Conservation (phyloP, 2,113 vertebrate species). For the Seriola aureovittata region DNA sequence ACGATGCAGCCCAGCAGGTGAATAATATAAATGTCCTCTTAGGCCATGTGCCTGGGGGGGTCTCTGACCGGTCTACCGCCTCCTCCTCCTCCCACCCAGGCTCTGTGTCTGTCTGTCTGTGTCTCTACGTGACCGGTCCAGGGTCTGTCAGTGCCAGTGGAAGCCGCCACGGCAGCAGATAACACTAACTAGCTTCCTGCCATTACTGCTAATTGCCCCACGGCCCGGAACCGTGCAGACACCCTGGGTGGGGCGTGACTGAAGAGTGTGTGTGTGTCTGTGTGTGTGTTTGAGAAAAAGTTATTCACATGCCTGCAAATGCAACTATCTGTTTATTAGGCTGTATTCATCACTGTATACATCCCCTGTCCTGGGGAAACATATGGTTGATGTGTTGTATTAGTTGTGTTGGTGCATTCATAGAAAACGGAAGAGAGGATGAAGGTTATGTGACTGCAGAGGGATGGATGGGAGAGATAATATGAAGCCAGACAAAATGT, state of each 20-base stretch:
- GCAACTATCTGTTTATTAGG: constrained; percentile 8
- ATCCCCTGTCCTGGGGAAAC: background rate
- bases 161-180: constrained; percentile 74
- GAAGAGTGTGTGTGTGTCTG: constrained; percentile 51
- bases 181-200: constrained; percentile 82
- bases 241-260: constrained; percentile 81
- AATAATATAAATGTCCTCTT: constrained; percentile 27
- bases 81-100: constrained; percentile 39
- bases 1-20: constrained; percentile 5
- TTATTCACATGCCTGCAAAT: constrained; percentile 37
- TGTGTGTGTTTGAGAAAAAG: constrained; percentile 29
- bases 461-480: constrained; percentile 3
- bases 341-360: background rate
- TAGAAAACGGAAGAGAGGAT: background rate
- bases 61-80: background rate
- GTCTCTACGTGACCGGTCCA: constrained; percentile 76
- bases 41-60: constrained; percentile 42
- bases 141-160: constrained; percentile 69
- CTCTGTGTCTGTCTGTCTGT: constrained; percentile 61
- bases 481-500: constrained; percentile 9
- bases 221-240: constrained; percentile 73
- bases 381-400: background rate
- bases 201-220: constrained; percentile 78
- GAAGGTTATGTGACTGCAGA: background rate
- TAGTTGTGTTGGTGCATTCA: background rate